Percentiles rank a stretch among this genome's conserved stretches.
These are phyloP conservation scores for Epinephelus lanceolatus DNA, from an alignment of 2,113 vertebrate genomes.

Conservation along the genomic window DNA sequence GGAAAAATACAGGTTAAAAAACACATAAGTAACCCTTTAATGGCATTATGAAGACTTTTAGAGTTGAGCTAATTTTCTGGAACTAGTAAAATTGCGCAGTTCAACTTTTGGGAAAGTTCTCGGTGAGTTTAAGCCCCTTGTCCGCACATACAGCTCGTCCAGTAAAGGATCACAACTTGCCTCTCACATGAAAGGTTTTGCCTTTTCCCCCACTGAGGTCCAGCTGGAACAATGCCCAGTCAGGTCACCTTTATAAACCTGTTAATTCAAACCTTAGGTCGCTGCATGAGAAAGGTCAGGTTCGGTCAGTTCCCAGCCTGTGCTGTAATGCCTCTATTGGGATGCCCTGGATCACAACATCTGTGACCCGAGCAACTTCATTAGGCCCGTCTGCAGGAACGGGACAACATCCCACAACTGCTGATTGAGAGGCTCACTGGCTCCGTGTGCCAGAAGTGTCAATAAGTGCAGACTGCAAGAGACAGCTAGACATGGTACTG, in stretches of 20 bases:
- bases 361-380: constrained; percentile 46
- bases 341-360: constrained; percentile 39
- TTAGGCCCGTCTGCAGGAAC: constrained; percentile 29
- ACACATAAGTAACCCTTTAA: not conserved
- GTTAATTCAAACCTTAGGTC: constrained; percentile 20
- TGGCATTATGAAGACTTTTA: not conserved
- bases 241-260: constrained; percentile 49
- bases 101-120: constrained; percentile 8
- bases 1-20: too few species aligned
- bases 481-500: not conserved
- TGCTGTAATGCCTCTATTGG: constrained; percentile 23
- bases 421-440: constrained; percentile 9
- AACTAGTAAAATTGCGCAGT: not conserved
- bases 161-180: not conserved
- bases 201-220: constrained; percentile 10
- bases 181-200: constrained; percentile 18
- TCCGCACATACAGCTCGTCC: not conserved
- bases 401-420: constrained; percentile 22
- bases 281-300: constrained; percentile 31
- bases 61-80: not conserved
- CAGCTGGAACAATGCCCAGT: constrained; percentile 28
- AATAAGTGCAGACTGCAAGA: constrained; percentile 18
- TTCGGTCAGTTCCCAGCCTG: constrained; percentile 18
- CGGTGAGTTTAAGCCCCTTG: not conserved
- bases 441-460: constrained; percentile 25